phyloP scores from a whole-genome alignment of 1,140 invertebrate genomes.

The Drosophila willistoni region DNA sequence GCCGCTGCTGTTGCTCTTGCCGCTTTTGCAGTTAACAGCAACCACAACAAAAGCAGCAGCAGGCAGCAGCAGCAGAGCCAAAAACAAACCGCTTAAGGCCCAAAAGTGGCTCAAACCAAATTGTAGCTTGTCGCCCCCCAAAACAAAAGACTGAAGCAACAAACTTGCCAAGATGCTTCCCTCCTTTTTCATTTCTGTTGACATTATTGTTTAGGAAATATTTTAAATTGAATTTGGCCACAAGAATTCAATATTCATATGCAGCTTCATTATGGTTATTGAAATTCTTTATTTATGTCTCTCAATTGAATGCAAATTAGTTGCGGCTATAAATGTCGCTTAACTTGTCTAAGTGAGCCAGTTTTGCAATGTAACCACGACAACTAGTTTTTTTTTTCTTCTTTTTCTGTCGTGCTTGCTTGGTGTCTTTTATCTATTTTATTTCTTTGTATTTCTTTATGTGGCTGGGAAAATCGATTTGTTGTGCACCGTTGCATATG shows the following conservation, averaged over 20 bases:
- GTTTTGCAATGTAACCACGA: conserved; percentile 49
- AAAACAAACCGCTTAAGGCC: conserved; percentile 6
- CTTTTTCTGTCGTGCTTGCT: neutral
- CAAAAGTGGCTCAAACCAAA: conserved; percentile 52
- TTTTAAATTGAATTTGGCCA: conserved; percentile 35
- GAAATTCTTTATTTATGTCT: conserved; percentile 6
- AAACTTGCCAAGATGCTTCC: conserved; percentile 9
- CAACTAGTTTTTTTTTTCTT: conserved; percentile 33
- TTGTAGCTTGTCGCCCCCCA: conserved; percentile 34
- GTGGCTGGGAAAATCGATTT: conserved; percentile 48
- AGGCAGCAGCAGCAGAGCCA: neutral
- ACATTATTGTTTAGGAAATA: conserved; percentile 13
- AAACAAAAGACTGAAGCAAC: conserved; percentile 45
- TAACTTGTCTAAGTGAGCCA: conserved; percentile 21
- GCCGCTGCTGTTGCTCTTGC: neutral
- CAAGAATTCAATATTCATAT: conserved; percentile 27
- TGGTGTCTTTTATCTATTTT: neutral
- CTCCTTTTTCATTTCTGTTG: neutral
- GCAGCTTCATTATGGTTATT: neutral
- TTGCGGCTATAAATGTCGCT: conserved; percentile 16
- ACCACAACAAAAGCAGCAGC: conserved; percentile 9
- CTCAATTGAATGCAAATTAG: conserved; percentile 24
- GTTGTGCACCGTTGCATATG: conserved; percentile 3
- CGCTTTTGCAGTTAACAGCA: neutral
- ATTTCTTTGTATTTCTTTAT: conserved; percentile 7